Percentiles rank a stretch among this genome's conserved stretches.
Evolutionary conservation across 2,113 vertebrate species (phyloP).

Genomic region (Pelodiscus sinensis): DNA sequence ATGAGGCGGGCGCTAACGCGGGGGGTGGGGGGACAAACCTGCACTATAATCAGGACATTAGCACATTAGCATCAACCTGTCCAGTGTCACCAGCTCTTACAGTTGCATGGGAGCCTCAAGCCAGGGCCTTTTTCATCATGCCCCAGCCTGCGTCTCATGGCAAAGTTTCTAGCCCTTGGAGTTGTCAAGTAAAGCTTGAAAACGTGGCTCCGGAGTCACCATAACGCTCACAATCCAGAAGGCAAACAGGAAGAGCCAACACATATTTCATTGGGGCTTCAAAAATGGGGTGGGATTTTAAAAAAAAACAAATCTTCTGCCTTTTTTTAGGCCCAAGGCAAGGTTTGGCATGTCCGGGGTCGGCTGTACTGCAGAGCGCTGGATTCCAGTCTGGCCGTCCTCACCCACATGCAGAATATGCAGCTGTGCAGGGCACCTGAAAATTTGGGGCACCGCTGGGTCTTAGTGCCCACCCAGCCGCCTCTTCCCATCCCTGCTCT

Average conservation of each 20-base stretch:
- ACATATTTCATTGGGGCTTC: not conserved
- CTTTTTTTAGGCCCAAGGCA: not conserved
- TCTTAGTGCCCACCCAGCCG: no score
- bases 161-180: not conserved
- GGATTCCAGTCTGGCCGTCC: not conserved
- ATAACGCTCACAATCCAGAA: not conserved
- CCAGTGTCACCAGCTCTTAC: not conserved
- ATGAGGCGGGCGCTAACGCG: not conserved
- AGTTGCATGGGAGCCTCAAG: not conserved
- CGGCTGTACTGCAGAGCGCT: not conserved
- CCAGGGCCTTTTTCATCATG: not conserved
- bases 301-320: not conserved
- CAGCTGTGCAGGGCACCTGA: no score
- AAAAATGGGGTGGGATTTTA: not conserved
- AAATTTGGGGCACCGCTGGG: no score
- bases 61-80: not conserved
- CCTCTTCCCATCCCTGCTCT: no score
- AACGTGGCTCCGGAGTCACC: not conserved
- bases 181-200: not conserved
- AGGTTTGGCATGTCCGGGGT: not conserved
- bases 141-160: not conserved
- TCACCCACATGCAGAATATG: no score
- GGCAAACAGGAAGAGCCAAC: not conserved
- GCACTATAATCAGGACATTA: not conserved
- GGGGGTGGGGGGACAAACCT: not conserved